Base-by-base conservation (phyloP, 2,888 invertebrate species). In the Hipparchia semele region DNA sequence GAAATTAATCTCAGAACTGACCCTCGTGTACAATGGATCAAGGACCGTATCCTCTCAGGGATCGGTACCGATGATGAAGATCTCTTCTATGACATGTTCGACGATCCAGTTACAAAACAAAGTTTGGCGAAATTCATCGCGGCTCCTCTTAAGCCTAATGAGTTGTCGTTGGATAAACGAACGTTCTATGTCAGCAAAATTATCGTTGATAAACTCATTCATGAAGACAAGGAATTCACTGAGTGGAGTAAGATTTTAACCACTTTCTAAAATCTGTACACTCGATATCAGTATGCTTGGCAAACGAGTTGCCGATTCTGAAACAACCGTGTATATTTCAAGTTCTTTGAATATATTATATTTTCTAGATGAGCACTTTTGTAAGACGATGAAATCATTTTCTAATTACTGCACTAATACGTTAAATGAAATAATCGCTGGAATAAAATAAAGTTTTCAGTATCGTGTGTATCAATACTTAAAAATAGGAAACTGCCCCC, bases 211-310 rank as follows among this genome's bases (percentile, higher is more conserved):
- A 96, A 96, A 83, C 89, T 96, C 8, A 92, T 94, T 71, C 89
- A 94, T 82, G 94, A 96, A 23, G 97, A 97, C 81, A 96, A 96
- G 83, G 97, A 97, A 86, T 95, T 97, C 74, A 94, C 96, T 79
- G 96, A 97, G 90, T 95, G 96, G 94, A 96, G 97, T 97, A 91
- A 95, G 94, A 23, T 33, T 58, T 23, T 23, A 10, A 13, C 23
- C 2, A 7, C 8, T 23, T 23, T 1, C 23, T 53, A 10, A 53
- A 1, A 58, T 58, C 13, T 2, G 9, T 58, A 7, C 58, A 23
- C 8, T 13, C 8, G 58, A 23, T 7, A 53, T 5, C 12, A 12
- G 53, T 53, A 53, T 8, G 6, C 49, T 49, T 1, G 46, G 46
- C 46, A 46, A 49, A 8, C 49, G 7, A 1, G 49, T 4, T 49